Evolutionary conservation across 2,797 vertebrate genomes (phyloP).

Genomic region (Enteromius mattozi): DNA sequence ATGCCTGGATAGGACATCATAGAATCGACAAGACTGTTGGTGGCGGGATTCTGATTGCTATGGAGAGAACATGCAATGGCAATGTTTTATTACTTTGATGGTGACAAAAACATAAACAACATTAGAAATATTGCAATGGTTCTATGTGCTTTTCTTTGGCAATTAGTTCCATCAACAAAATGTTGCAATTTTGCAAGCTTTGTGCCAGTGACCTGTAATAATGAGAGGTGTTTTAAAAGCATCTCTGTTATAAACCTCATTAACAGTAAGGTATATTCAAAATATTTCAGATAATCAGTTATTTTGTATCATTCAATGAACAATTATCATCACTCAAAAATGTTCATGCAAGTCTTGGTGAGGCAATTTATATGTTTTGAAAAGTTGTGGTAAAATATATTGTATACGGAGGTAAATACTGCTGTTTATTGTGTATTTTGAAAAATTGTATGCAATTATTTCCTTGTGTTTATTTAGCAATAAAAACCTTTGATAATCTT

Average conservation of each 20-base stretch:
- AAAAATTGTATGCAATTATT: background rate
- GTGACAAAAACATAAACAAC: background rate
- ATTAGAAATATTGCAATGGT: background rate
- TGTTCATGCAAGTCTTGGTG: background rate
- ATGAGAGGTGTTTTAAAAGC: background rate
- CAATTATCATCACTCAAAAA: background rate
- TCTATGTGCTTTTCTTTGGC: background rate
- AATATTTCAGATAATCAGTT: background rate
- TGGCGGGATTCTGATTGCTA: conserved; percentile 85
- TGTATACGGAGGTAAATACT: background rate
- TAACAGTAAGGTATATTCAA: background rate
- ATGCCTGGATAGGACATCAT: conserved; percentile 91
- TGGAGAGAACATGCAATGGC: conserved; percentile 47
- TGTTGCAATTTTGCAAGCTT: background rate
- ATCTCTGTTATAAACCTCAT: background rate
- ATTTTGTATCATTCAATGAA: background rate
- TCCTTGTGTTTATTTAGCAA: background rate
- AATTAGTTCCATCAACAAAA: background rate
- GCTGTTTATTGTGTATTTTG: background rate
- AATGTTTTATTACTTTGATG: background rate
- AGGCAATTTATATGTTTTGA: background rate
- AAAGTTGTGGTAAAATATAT: background rate
- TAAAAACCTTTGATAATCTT: background rate
- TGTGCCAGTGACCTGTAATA: background rate
- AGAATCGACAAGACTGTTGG: conserved; percentile 76